Evolutionary conservation across 2,888 invertebrate genomes (phyloP).

Genomic region (Lithosia quadra): DNA sequence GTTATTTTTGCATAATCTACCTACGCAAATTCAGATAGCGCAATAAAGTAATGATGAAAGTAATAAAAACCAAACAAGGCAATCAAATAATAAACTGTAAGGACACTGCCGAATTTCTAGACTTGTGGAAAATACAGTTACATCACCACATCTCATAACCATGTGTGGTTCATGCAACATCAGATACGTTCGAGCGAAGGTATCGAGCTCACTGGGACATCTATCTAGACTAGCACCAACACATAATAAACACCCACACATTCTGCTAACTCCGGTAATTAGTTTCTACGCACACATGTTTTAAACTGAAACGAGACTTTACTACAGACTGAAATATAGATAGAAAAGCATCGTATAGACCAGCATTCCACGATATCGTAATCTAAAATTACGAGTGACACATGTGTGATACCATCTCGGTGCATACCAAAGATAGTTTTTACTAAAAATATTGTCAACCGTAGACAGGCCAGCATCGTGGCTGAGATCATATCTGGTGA

Average conservation of each 20-base stretch:
- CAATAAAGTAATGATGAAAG: conserved; percentile 15
- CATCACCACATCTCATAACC: conserved; percentile 61
- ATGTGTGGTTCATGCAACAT: conserved; percentile 64
- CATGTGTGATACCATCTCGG: conserved; percentile 63
- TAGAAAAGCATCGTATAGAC: conserved; percentile 39
- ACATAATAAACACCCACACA: conserved; percentile 30
- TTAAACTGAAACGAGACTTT: conserved; percentile 18
- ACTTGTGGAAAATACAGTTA: conserved; percentile 62
- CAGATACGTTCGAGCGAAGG: conserved; percentile 53
- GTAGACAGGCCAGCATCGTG: conserved; percentile 54
- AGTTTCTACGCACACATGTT: conserved; percentile 28
- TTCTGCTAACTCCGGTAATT: conserved; percentile 29
- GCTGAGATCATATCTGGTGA: conserved; percentile 59
- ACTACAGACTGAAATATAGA: conserved; percentile 29
- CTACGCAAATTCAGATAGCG: conserved; percentile 23
- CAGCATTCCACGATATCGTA: conserved; percentile 57
- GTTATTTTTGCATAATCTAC: conserved; percentile 1
- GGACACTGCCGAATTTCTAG: conserved; percentile 58
- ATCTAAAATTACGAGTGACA: conserved; percentile 70
- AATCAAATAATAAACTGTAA: conserved; percentile 47
- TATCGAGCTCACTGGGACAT: conserved; percentile 53
- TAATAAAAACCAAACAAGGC: conserved; percentile 23
- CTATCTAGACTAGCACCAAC: conserved; percentile 38
- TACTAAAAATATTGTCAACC: conserved; percentile 69
- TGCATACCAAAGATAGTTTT: conserved; percentile 63